These are phyloP conservation scores for Thumatha senex DNA, from an alignment of 2,888 invertebrate genomes.

Conservation along the genomic window DNA sequence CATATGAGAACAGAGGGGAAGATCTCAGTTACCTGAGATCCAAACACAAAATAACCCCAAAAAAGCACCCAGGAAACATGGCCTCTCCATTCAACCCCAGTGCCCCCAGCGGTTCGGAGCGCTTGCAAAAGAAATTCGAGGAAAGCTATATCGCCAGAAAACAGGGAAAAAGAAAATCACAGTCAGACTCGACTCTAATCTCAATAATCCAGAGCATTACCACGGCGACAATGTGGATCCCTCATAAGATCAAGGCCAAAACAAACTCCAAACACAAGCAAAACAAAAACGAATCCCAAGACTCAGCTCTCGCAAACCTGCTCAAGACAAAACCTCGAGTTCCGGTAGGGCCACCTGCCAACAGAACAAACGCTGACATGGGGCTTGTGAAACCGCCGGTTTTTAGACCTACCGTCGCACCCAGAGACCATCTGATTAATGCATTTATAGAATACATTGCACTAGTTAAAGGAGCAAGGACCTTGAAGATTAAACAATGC, in stretches of 20 bases:
- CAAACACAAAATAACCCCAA: background rate
- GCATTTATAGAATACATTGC: too few species aligned
- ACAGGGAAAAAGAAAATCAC: background rate
- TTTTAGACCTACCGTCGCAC: background rate
- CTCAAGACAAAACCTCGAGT: background rate
- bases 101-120: background rate
- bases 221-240: background rate
- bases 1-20: conserved; percentile 3
- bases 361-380: conserved; percentile 1
- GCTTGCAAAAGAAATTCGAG: background rate
- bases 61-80: background rate
- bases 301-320: background rate
- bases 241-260: background rate
- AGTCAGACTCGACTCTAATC: background rate
- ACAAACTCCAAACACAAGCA: background rate
- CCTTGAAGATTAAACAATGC: too few species aligned
- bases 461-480: too few species aligned
- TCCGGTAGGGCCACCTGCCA: conserved; percentile 12
- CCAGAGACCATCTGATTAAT: too few species aligned
- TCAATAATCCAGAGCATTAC: background rate
- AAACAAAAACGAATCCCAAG: background rate
- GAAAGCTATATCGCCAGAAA: background rate
- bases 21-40: background rate
- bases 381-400: background rate
- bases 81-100: background rate